phyloP scores from a whole-genome alignment of 2,113 vertebrate genomes.

The Strix uralensis region DNA sequence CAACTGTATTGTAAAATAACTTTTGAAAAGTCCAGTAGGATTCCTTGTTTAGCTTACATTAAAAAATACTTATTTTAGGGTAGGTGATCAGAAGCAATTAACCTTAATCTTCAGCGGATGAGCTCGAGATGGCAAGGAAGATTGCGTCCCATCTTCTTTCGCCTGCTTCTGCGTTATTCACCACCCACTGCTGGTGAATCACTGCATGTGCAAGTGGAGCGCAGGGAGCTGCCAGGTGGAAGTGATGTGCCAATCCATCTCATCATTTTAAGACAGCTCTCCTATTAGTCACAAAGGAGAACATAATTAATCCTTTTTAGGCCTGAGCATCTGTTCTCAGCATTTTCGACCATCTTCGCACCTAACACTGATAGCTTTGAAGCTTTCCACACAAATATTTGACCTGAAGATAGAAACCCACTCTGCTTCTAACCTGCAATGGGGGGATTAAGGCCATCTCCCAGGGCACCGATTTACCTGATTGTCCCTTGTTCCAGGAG shows the following conservation, averaged over 20 bases:
- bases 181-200: slow-evolving; percentile 66
- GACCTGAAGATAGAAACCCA: not conserved
- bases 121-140: not conserved
- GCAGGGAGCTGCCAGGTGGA: slow-evolving; percentile 34
- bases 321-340: not conserved
- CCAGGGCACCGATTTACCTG: not conserved
- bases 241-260: slow-evolving; percentile 18
- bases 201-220: slow-evolving; percentile 42
- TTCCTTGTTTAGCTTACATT: not conserved
- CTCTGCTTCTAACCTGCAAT: not conserved
- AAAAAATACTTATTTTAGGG: not conserved
- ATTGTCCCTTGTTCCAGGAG: not conserved
- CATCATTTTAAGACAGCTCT: not conserved
- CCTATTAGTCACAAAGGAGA: slow-evolving; percentile 34
- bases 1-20: not conserved
- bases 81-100: not conserved
- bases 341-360: not conserved
- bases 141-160: not conserved
- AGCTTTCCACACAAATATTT: not conserved
- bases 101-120: not conserved
- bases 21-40: not conserved
- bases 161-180: not conserved
- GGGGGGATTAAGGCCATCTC: not conserved
- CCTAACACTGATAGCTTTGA: not conserved
- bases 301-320: slow-evolving; percentile 1